These are phyloP conservation scores for Biston betularia DNA, from an alignment of 2,888 invertebrate genomes.

Conservation along the genomic window DNA sequence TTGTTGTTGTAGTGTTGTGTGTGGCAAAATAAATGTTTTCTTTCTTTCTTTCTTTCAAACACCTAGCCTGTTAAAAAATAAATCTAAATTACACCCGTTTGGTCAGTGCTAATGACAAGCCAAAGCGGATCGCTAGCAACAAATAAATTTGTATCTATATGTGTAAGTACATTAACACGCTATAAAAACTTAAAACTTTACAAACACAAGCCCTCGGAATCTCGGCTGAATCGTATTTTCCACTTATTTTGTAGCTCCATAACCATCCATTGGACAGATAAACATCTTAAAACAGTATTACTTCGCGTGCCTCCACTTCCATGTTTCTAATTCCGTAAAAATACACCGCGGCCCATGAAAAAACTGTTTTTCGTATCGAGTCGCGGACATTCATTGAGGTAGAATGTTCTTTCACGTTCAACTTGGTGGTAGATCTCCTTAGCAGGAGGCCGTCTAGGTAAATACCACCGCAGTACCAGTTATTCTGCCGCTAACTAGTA, in stretches of 20 bases:
- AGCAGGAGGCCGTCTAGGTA: no score
- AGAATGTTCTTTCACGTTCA: slow-evolving; percentile 24
- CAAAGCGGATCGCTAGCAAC: no score
- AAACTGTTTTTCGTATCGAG: slow-evolving; percentile 42
- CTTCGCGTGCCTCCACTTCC: slow-evolving; percentile 74
- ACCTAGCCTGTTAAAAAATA: background rate
- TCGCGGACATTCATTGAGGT: slow-evolving; percentile 17
- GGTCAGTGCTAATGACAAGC: no score
- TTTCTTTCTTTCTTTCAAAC: no score
- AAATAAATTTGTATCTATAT: background rate
- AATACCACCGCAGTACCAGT: no score
- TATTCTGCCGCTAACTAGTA: no score
- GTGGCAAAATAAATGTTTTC: no score
- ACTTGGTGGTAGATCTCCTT: no score
- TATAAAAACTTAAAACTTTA: slow-evolving; percentile 33
- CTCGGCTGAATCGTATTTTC: slow-evolving; percentile 50
- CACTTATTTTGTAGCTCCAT: slow-evolving; percentile 73
- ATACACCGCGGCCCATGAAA: slow-evolving; percentile 51
- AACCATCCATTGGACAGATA: slow-evolving; percentile 83
- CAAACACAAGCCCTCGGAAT: slow-evolving; percentile 13
- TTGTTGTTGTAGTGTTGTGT: no score
- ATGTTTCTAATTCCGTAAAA: slow-evolving; percentile 68
- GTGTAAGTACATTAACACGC: background rate
- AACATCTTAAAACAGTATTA: slow-evolving; percentile 71
- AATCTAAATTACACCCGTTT: no score